These are phyloP conservation scores for Urocyon cinereoargenteus DNA, from an alignment of 2,797 vertebrate species.

Conservation along the genomic window DNA sequence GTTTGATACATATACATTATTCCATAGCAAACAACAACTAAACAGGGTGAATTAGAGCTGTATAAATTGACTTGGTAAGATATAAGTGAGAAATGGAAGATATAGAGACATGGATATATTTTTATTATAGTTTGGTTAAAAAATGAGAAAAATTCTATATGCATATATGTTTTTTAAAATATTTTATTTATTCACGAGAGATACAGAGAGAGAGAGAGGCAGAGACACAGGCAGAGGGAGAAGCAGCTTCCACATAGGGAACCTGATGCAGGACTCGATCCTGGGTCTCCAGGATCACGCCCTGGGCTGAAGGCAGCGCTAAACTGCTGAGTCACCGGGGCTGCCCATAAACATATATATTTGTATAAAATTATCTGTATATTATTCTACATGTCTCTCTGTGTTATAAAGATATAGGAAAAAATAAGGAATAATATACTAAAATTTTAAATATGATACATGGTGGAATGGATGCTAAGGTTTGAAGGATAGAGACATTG, in stretches of 20 bases:
- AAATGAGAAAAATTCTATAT: not conserved
- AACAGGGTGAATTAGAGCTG: not conserved
- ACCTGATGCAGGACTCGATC: no score
- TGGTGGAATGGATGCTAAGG: not conserved
- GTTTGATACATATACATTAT: not conserved
- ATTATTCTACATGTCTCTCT: not conserved
- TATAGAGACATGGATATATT: not conserved
- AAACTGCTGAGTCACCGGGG: no score
- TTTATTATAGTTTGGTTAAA: not conserved
- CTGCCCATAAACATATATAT: not conserved
- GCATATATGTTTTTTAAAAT: not conserved
- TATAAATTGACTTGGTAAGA: not conserved
- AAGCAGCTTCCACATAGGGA: no score
- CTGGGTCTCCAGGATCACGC: no score
- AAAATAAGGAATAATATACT: not conserved
- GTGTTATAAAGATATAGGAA: not conserved
- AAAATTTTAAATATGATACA: constrained; percentile 10
- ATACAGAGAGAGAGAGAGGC: no score
- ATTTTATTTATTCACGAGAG: no score
- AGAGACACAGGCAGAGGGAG: no score
- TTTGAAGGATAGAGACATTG: not conserved
- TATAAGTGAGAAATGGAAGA: not conserved
- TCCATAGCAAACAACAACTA: not conserved
- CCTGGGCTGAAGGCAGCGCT: no score
- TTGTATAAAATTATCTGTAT: not conserved